Evolutionary conservation across 1,140 invertebrate genomes (phyloP), one percentile per base, ranked within the genome.

Genomic region (Bombus waltoni): DNA sequence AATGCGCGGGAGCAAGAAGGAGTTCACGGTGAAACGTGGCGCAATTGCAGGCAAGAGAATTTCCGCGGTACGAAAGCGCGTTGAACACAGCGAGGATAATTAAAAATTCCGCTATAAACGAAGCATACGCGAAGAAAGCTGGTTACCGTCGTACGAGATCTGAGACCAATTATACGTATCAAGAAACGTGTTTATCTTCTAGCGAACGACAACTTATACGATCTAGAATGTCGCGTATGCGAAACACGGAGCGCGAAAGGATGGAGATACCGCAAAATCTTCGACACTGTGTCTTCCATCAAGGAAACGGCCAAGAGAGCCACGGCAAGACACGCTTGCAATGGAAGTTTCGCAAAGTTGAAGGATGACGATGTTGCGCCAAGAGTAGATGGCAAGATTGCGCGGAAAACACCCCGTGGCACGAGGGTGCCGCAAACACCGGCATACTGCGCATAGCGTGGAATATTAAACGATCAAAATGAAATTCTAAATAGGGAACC

Each of bases 381-480:
- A 47, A 13, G 72, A 42, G 42, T 59, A 44, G 59, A 76, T 65
- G 72, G 32, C 18, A 75, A 75, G 71, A 65, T 68, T 66, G 42
- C 59, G 81, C 42, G 59, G n/a, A 76, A 47, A 66, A 83, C 72
- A 76, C 11, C 72, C 25, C 32, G 42, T 11, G 53, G 70, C 32
- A 62, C 53, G 44, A 35, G 11, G 35, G 15, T 25, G 42, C 13
- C 57, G 72, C 42, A 38, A 65, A 75, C 22, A 38, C 42, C 81
- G 32, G 25, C 81, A 66, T 76, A 53, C 72, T 76, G 72, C 72
- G 81, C 81, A 83, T 76, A 76, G 42, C 73, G 73, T 68, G 68
- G n/a, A 81, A 74, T 81, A 81, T 81, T 74, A 73, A 81, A 81
- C 68, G 68, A 57, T 72, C 47, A 32, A 57, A 59, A 81, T 73